Evolutionary conservation across 2,888 invertebrate species (phyloP).

Genomic region (Glaucopsyche alexis): DNA sequence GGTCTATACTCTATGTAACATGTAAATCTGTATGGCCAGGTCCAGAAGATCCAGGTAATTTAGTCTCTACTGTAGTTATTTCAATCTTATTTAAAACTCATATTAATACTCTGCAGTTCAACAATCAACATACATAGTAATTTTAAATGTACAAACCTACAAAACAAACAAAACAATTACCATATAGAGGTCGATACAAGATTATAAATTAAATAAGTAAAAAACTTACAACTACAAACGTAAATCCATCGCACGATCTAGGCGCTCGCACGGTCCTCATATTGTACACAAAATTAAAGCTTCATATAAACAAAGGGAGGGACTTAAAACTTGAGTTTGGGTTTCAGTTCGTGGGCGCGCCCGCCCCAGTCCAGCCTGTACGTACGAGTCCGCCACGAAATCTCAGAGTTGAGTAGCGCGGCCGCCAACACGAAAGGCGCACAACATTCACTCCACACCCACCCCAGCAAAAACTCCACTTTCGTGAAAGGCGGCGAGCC

Average conservation of each 20-base stretch:
- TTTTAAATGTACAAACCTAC: constrained; percentile 54
- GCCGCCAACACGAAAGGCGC: constrained; percentile 93
- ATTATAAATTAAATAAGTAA: constrained; percentile 62
- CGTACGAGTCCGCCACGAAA: constrained; percentile 95
- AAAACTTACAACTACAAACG: constrained; percentile 56
- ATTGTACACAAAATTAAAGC: constrained; percentile 69
- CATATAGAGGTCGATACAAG: constrained; percentile 49
- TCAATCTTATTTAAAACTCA: background rate
- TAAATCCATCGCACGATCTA: constrained; percentile 25
- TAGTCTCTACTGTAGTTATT: background rate
- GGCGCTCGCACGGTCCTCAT: constrained; percentile 38
- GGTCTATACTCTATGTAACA: no score
- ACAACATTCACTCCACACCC: constrained; percentile 95
- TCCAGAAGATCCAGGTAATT: no score
- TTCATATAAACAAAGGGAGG: constrained; percentile 52
- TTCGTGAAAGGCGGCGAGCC: constrained; percentile 96
- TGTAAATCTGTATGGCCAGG: no score
- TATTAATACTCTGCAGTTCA: constrained; percentile 35
- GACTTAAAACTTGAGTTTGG: constrained; percentile 83
- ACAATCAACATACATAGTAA: constrained; percentile 44
- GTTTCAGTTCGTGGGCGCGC: constrained; percentile 91
- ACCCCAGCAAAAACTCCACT: constrained; percentile 95
- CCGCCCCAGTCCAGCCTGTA: constrained; percentile 98
- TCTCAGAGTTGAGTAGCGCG: constrained; percentile 92
- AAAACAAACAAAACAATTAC: constrained; percentile 67